Percentiles rank a stretch among this genome's conserved stretches.
Evolutionary conservation across 2,888 invertebrate species (phyloP).

Genomic region (Nomada ferruginata): DNA sequence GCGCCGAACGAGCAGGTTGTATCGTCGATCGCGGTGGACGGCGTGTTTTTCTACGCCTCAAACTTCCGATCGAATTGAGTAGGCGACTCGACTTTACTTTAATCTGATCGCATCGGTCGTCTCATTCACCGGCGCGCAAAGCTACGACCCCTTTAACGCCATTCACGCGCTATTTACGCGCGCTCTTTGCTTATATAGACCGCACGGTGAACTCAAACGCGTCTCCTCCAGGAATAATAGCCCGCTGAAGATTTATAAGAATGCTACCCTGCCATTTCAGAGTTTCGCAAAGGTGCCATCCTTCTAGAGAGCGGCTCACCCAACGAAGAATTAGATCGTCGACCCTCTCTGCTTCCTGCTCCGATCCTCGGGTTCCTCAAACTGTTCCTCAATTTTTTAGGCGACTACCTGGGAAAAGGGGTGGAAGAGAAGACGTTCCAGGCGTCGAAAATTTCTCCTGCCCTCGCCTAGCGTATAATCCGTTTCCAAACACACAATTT

Average conservation of each 20-base stretch:
- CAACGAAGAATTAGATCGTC: constrained; percentile 20
- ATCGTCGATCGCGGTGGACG: background rate
- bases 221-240: constrained; percentile 41
- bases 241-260: constrained; percentile 21
- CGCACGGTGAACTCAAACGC: constrained; percentile 35
- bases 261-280: constrained; percentile 11
- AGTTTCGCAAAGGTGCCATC: background rate
- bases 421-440: background rate
- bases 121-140: constrained; percentile 25
- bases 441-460: background rate
- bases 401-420: background rate
- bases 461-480: background rate
- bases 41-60: background rate
- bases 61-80: constrained; percentile 44
- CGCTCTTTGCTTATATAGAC: constrained; percentile 38
- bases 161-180: constrained; percentile 45
- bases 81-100: constrained; percentile 55
- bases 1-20: background rate
- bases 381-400: background rate
- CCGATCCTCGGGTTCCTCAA: background rate
- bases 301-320: background rate
- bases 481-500: constrained; percentile 19
- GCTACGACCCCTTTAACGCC: constrained; percentile 47
- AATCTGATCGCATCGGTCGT: constrained; percentile 53
- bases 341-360: constrained; percentile 3